Conservation (phyloP, 2,797 vertebrate genomes). For the Anniella stebbinsi region DNA sequence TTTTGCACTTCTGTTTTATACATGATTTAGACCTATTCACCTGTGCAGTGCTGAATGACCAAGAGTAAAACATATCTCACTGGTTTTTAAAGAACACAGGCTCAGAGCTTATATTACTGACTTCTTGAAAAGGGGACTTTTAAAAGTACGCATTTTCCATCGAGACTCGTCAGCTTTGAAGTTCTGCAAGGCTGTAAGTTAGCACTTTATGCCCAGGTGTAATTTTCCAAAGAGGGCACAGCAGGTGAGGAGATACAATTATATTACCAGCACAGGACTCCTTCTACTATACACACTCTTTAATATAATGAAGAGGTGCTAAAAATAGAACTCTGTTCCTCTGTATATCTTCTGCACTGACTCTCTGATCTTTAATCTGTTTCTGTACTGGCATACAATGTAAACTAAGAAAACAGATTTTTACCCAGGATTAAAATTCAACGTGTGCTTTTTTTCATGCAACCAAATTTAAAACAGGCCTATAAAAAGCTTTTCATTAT, state of each 20-base stretch:
- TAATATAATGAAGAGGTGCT: conserved; percentile 38
- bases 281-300: conserved; percentile 39
- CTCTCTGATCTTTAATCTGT: conserved; percentile 7
- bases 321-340: conserved; percentile 47
- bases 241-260: conserved; percentile 32
- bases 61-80: conserved; percentile 38
- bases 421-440: conserved; percentile 32
- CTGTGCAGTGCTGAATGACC: conserved; percentile 20
- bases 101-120: conserved; percentile 37
- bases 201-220: conserved; percentile 42
- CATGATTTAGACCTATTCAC: conserved; percentile 44
- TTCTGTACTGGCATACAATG: conserved; percentile 12
- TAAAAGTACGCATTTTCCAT: conserved; percentile 39
- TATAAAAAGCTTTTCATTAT: not conserved
- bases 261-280: conserved; percentile 27
- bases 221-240: conserved; percentile 51
- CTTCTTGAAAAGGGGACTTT: not conserved
- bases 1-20: conserved; percentile 44
- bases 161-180: conserved; percentile 40
- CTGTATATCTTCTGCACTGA: not conserved
- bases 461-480: not conserved
- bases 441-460: not conserved
- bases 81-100: conserved; percentile 40
- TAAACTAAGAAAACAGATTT: conserved; percentile 23
- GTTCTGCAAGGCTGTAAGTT: conserved; percentile 43